Conservation (phyloP, 2,113 vertebrate species). For the Pseudopipra pipra region DNA sequence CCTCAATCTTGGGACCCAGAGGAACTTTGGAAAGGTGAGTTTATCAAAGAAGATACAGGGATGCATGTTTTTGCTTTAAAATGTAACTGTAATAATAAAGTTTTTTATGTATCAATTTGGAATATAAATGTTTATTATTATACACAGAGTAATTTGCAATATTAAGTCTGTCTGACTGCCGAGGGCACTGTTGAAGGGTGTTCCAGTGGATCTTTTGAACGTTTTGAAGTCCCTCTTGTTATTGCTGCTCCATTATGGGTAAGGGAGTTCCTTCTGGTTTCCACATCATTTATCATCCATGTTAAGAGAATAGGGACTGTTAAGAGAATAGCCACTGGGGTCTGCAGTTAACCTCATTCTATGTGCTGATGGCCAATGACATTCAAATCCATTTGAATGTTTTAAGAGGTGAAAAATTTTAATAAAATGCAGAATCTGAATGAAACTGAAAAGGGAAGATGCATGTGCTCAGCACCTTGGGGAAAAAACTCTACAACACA, state of each 20-base stretch:
- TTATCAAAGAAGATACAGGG: background rate
- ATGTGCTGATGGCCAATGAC: background rate
- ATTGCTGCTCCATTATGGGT: background rate
- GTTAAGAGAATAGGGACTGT: background rate
- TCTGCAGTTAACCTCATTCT: background rate
- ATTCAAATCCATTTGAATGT: background rate
- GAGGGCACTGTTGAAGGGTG: background rate
- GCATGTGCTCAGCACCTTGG: background rate
- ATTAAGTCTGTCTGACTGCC: background rate
- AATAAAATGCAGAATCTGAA: background rate
- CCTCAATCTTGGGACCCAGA: background rate
- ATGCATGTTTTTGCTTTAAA: background rate
- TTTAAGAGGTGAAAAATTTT: background rate
- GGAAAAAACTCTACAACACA: accelerated
- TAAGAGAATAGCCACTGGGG: background rate
- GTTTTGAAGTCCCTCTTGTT: background rate
- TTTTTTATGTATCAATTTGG: background rate
- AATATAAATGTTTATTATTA: background rate
- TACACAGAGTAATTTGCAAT: background rate
- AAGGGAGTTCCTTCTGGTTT: background rate
- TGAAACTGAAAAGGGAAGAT: background rate
- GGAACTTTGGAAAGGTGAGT: background rate
- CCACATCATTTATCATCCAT: background rate
- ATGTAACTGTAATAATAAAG: background rate
- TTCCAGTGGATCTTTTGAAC: background rate